Base-by-base conservation (phyloP, 2,888 invertebrate genomes). In the Shargacucullia verbasci region DNA sequence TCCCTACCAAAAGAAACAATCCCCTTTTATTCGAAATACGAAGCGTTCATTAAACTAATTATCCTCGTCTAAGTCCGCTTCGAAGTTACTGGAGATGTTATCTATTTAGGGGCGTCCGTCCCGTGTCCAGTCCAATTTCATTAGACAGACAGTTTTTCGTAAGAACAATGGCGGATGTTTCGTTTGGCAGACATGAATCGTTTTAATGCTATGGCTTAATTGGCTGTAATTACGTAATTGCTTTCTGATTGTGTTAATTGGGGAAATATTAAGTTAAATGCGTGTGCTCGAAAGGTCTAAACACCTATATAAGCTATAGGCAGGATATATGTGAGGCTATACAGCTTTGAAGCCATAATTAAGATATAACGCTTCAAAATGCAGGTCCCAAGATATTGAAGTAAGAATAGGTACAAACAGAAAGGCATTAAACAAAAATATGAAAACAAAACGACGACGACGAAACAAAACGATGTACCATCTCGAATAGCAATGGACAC, bases 21-120 rank as follows among this genome's bases (percentile, higher is more conserved):
- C 71, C 62, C 62, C 73, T 71, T 73, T 73, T 73, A 75, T 75
- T 76, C 72, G 55, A 63, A 64, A 73, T 78, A 78, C 72, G 65
- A 70, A 68, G 68, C 77, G 78, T 84, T 88, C 85, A 88, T 89
- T 89, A 84, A 84, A 81, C 81, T 89, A 88, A 89, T 88, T 89
- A 88, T 81, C 76, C 78, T 72, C 79, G 76, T 79, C 82, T 82
- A 76, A 80, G 80, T 76, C 78, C 66, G 29, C 64, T 74, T 73
- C 53, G 78, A 81, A 83, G 71, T 77, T 70, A 76, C 73, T 73
- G 65, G 73, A 81, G 87, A 83, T 83, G 81, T 81, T 87, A 89
- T 89, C 87, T 85, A 77, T 80, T 78, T 73, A 75, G 70, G 73
- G 45, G 64, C 73, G 73, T 75, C 70, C 70, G 76, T 80, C 79